phyloP scores from a whole-genome alignment of 1,140 invertebrate genomes.

The Neodiprion fabricii region DNA sequence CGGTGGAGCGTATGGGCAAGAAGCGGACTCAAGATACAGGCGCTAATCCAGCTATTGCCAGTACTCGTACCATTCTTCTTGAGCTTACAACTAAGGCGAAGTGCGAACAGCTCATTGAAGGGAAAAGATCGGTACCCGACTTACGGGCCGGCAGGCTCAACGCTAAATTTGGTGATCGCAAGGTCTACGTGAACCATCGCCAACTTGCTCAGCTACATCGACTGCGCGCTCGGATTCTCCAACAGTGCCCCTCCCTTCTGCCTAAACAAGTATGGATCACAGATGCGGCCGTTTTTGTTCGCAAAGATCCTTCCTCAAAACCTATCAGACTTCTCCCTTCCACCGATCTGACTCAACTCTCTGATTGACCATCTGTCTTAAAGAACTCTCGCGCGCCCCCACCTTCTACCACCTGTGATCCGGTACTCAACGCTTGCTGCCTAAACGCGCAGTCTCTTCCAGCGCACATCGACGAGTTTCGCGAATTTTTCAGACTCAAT shows the following conservation, averaged over 20 bases:
- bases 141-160: not conserved
- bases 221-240: not conserved
- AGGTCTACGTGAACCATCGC: not conserved
- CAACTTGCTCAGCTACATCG: not conserved
- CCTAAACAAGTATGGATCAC: too few species aligned
- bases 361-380: too few species aligned
- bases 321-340: too few species aligned
- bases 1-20: not conserved
- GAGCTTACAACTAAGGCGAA: not conserved
- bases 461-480: constrained; percentile 18
- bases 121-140: not conserved
- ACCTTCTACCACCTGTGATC: too few species aligned
- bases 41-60: not conserved
- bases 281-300: too few species aligned
- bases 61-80: not conserved
- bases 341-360: too few species aligned
- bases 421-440: too few species aligned
- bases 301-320: too few species aligned
- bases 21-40: not conserved
- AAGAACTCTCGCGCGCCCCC: too few species aligned
- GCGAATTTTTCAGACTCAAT: constrained; percentile 16
- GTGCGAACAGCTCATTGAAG: not conserved
- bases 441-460: constrained; percentile 13
- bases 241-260: too few species aligned
- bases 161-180: not conserved